Evolutionary conservation across 2,888 invertebrate genomes (phyloP), one percentile per base, ranked within the genome.

Genomic region (Zaprionus bogoriensis): DNA sequence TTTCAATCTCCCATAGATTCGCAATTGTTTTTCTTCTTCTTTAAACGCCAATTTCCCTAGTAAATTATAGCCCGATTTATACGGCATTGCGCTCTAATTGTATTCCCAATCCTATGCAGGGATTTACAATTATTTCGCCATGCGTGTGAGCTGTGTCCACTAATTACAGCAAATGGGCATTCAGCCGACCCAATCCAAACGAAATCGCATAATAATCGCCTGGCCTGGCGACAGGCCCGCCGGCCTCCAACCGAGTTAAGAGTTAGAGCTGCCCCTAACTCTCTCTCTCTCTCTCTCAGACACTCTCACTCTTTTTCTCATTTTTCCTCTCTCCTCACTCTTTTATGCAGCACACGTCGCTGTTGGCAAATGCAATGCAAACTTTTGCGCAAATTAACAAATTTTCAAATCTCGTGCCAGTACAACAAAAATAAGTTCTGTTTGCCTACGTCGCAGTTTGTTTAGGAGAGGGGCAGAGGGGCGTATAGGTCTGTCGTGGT

Each of bases 311-410:
- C n/a, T n/a, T n/a, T n/a, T n/a, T n/a, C n/a, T n/a, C n/a, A n/a
- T n/a, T n/a, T n/a, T n/a, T n/a, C 2, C 10, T 44, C 28, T 41
- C 28, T 38, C 57, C 47, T 20, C 17, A 30, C 19, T 39, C 73
- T 68, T 61, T 75, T 76, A 83, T 81, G 87, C 84, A 67, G 55
- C 77, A 63, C 80, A 80, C 80, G 87, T 83, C 65, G 81, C 63
- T 55, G 42, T 23, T 60, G 59, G 48, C 83, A 74, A 85, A 78
- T 81, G 71, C 78, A 64, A 52, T 74, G 67, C 83, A 79, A 87
- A 74, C 84, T 81, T 81, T 81, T 86, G 66, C 59, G 67, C 80
- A 83, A 86, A 85, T 86, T 83, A 86, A 84, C 81, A 86, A 81
- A 81, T 86, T 87, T 80, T 63, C 65, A 63, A 77, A 77, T 62